Evolutionary conservation across 2,113 vertebrate species (phyloP), one percentile per base, ranked within the genome.

Genomic region (Sylvilagus bachmani): DNA sequence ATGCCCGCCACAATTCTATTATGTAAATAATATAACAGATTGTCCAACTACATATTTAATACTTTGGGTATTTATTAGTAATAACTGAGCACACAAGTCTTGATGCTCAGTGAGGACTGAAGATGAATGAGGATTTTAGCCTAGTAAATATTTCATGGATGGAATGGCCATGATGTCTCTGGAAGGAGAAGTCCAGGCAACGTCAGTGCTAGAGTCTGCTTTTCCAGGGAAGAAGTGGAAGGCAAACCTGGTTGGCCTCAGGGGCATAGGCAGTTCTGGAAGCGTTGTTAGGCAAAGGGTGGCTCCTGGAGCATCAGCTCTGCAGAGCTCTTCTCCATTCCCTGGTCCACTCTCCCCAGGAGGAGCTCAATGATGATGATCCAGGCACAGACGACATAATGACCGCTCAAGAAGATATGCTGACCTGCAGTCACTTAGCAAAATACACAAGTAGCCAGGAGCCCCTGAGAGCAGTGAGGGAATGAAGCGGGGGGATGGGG

Each of bases 11-110:
- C 91, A 91, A 58, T 86, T 93, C 86, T 95, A 89, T 89, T 86
- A 91, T 71, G 77, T 88, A 96, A 86, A 89, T 93, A 96, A 94
- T 88, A 74, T 88, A 89, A 90, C 24, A 86, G 73, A 36, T 51
- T 92, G 53, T 80, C 69, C 67, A 88, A 61, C 58, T 95, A 74
- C 31, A 67, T 89, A 64, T 92, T 86, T 95, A 95, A 95, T 84
- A 89, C 62, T 49, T 82, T 11, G 73, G 78, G 36, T 88, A 38
- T 79, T 74, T 92, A 81, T 85, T 75, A 70, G 77, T 74, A 93
- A 93, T 80, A 75, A 92, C n/a, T 75, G 51, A 55, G 36, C 24
- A 4, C 14, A 58, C 33, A 9, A 7, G 75, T 89, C 51, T 31
- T 55, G 77, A 67, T 78, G 62, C 79, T 93, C 10, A 1, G 38